These are phyloP conservation scores for Rhynchopsitta pachyrhyncha DNA, from an alignment of 2,113 vertebrate species.

Conservation along the genomic window DNA sequence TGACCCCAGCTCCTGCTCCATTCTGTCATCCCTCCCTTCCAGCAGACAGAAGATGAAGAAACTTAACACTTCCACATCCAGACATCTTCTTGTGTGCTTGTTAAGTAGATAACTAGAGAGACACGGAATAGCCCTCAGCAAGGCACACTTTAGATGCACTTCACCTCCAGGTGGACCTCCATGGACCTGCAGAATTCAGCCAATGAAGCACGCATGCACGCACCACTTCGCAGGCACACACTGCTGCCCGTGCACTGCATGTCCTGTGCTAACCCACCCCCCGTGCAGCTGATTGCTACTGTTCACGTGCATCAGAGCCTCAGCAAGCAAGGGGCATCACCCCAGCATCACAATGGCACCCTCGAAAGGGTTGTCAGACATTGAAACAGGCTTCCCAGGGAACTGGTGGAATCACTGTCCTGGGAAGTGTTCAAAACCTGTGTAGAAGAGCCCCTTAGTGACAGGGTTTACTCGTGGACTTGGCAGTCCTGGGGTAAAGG, in stretches of 20 bases:
- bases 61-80: not conserved
- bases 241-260: not conserved
- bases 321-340: rapidly evolving
- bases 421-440: not conserved
- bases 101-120: not conserved
- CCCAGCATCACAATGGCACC: rapidly evolving
- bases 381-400: not conserved
- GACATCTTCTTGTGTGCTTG: not conserved
- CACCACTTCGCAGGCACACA: rapidly evolving
- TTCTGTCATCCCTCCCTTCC: not conserved
- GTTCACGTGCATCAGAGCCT: rapidly evolving
- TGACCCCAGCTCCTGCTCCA: not conserved
- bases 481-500: not conserved
- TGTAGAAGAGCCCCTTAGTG: not conserved
- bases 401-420: not conserved
- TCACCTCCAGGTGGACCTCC: rapidly evolving
- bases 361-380: not conserved
- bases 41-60: not conserved
- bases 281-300: rapidly evolving
- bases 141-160: not conserved
- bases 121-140: not conserved
- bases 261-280: rapidly evolving
- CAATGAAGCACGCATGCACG: rapidly evolving
- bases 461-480: not conserved
- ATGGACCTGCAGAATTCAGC: rapidly evolving